These are phyloP conservation scores for Astreopora myriophthalma DNA, from an alignment of 64 coral and sea anemone species.

Conservation along the genomic window DNA sequence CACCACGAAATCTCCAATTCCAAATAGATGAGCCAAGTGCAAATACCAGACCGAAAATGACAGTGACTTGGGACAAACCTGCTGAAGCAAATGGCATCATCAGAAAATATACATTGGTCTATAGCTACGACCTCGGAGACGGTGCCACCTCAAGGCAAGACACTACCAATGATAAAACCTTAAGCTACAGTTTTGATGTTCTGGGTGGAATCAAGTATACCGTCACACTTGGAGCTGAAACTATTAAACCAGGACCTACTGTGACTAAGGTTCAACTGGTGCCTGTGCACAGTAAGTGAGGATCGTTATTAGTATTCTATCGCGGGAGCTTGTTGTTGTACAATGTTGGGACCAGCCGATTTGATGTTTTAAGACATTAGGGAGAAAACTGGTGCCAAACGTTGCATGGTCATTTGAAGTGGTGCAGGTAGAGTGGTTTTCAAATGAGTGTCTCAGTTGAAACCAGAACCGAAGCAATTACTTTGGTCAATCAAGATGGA, in stretches of 20 bases:
- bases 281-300: neutral
- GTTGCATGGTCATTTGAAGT: too few species aligned
- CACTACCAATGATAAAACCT: neutral
- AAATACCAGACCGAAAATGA: neutral
- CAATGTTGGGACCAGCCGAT: too few species aligned
- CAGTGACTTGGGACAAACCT: neutral
- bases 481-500: too few species aligned
- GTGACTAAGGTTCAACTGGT: neutral
- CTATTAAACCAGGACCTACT: neutral
- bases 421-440: too few species aligned
- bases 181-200: neutral
- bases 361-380: too few species aligned
- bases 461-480: too few species aligned
- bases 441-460: too few species aligned
- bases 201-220: neutral
- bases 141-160: too few species aligned
- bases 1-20: neutral
- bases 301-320: too few species aligned
- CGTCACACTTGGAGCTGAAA: neutral
- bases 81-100: neutral
- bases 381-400: too few species aligned
- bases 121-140: neutral
- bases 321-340: too few species aligned
- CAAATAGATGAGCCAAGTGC: neutral
- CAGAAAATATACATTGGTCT: neutral